Evolutionary conservation across 2,113 vertebrate species (phyloP), one percentile per base, ranked within the genome.

Genomic region (Irena cyanogastra): DNA sequence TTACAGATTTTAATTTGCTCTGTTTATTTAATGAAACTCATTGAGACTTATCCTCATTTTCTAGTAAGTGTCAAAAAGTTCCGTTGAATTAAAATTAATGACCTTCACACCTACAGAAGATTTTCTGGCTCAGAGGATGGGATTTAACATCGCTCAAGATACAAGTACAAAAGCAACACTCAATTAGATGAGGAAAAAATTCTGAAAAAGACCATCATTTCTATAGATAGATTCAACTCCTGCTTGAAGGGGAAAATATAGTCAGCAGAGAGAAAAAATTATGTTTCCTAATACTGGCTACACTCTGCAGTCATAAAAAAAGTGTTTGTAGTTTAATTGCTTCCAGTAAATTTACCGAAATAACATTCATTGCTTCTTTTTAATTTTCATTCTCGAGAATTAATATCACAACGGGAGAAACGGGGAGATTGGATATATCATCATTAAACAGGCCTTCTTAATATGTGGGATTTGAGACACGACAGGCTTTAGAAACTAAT

Each of bases 41-140:
- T 95, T 94, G 87, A 95, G 87, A 97, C 84, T 97, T 95, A 97
- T 96, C 76, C 74, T 94, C 83, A 65, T 98, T 97, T 97, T 97
- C 93, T 76, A 95, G 70, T 86, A 92, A 95, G 70, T 93, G 72
- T 94, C 89, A 95, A 95, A 91, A 93, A 86, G 61, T 86, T 93
- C 74, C 23, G 45, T 92, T 97, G 97, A 98, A 98, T 97, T 97
- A 97, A 97, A 98, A 98, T 97, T 97, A 97, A 98, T 96, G 94
- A 97, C 91, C 95, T 97, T 97, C 92, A 86, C 26, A 85, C 70
- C 89, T 64, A 76, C 65, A 72, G 96, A 97, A 97, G 89, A 91
- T 94, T 97, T 95, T 39, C 93, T 78, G 95, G 92, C 95, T 95
- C 91, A 57, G 90, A 96, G 61, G 83, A 95, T 76, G 63, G 93